phyloP scores from a whole-genome alignment of 2,888 invertebrate species.

The Latrodectus elegans region DNA sequence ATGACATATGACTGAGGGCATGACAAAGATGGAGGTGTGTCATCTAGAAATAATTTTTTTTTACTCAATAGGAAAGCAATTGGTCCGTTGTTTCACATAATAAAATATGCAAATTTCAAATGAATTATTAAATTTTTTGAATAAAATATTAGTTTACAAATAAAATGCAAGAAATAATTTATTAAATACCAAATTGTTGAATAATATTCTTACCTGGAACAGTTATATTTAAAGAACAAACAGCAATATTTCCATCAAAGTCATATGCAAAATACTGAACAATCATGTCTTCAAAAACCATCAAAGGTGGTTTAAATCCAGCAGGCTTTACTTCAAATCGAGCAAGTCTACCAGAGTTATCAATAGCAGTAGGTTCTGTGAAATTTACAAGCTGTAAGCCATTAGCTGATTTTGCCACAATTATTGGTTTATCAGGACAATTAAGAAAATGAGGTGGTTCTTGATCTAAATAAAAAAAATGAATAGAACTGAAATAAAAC shows the following conservation, averaged over 20 bases:
- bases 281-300: constrained; percentile 91
- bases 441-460: constrained; percentile 97
- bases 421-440: constrained; percentile 93
- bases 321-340: constrained; percentile 93
- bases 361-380: constrained; percentile 92
- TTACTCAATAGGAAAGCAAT: too few species aligned
- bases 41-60: constrained; percentile 78
- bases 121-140: too few species aligned
- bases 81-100: too few species aligned
- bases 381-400: constrained; percentile 93
- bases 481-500: too few species aligned
- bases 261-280: constrained; percentile 97
- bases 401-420: constrained; percentile 88
- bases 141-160: neutral
- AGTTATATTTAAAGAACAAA: constrained; percentile 96
- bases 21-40: constrained; percentile 90
- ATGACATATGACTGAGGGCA: constrained; percentile 96
- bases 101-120: too few species aligned
- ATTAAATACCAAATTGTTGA: neutral
- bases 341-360: constrained; percentile 95
- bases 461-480: constrained; percentile 81
- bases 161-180: neutral
- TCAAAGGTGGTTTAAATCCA: constrained; percentile 90
- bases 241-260: constrained; percentile 97
- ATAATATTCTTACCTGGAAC: constrained; percentile 80